phyloP scores from a whole-genome alignment of 2,113 vertebrate genomes.

The Cromileptes altivelis region DNA sequence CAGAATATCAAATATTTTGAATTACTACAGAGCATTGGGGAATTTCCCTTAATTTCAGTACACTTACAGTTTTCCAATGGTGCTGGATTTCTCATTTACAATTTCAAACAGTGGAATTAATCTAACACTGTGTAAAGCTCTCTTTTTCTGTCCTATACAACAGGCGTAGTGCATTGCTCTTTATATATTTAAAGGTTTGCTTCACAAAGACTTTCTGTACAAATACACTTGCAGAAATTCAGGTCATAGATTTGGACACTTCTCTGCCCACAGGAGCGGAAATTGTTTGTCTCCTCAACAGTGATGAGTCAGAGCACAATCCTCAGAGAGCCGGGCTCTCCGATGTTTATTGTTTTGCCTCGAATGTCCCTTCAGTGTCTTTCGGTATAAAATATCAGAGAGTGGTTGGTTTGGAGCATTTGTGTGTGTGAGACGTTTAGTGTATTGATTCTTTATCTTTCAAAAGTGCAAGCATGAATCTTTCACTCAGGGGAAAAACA shows the following conservation, averaged over 20 bases:
- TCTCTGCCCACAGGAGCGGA: conserved; percentile 27
- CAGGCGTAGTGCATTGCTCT: not conserved
- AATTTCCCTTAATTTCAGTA: not conserved
- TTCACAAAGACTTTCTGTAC: conserved; percentile 1
- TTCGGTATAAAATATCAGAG: conserved; percentile 38
- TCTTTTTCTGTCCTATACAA: not conserved
- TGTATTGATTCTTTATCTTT: conserved; percentile 57
- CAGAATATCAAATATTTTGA: not conserved
- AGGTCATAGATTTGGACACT: conserved; percentile 11
- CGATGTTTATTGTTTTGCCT: conserved; percentile 35
- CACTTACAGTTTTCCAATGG: not conserved
- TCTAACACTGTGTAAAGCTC: not conserved
- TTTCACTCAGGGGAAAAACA: conserved; percentile 35
- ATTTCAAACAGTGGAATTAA: not conserved
- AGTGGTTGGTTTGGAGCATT: not conserved
- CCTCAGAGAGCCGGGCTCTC: conserved; percentile 2
- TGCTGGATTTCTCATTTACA: not conserved
- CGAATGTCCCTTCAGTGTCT: conserved; percentile 17
- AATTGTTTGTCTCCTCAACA: conserved; percentile 37
- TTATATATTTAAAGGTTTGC: conserved; percentile 6
- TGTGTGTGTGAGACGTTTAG: conserved; percentile 1
- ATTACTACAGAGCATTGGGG: not conserved
- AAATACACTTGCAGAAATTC: conserved; percentile 32
- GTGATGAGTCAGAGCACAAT: conserved; percentile 11
- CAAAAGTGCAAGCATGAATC: conserved; percentile 52